Base-by-base conservation (phyloP, 2,113 vertebrate genomes). In the Hypanus sabinus region DNA sequence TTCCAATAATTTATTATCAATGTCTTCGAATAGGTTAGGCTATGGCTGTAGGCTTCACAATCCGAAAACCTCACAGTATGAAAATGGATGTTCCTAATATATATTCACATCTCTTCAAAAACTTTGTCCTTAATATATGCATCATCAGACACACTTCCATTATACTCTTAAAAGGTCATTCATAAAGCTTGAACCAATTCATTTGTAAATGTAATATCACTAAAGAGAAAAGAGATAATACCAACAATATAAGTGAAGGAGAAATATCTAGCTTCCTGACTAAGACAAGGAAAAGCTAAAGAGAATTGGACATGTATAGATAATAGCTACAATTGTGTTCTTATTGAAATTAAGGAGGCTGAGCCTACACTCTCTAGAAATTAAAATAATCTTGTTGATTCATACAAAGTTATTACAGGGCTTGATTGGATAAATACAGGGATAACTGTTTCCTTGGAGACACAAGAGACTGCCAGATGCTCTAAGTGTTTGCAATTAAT, bases 151-250 rank as follows among this genome's bases (percentile, higher is more conserved):
- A 24, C 65, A 68, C 65, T 12, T 16, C 65, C 65, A 12, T 5
- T 68, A 68, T 12, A 70, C 18, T 18, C 2, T 70, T 70, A 30
- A 60, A 57, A 22, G 24, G 14, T 60, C 24, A 60, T 11, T 60
- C 57, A 87, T 55, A 60, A 14, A 87, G 55, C 83, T 60, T 60
- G 55, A 62, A 60, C 55, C 55, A 87, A 87, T 60, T 87, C 55
- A 87, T 87, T 87, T 60, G 24, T 87, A 46, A 3, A 60, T 46
- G 7, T 30, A 60, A 22, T 60, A 27, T 87, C 83, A n/a, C 83
- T 87, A 46, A 60, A 87, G 83, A 60, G 5, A 87, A 87, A 60
- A 60, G 55, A 87, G 83, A 87, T 87, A 87, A 60, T 16, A 87
- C 57, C 30, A 87, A 87, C 55, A 87, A 60, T 60, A 62, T 14